Evolutionary conservation across 64 coral and sea anemone genomes (phyloP).

Genomic region (Porites lutea): DNA sequence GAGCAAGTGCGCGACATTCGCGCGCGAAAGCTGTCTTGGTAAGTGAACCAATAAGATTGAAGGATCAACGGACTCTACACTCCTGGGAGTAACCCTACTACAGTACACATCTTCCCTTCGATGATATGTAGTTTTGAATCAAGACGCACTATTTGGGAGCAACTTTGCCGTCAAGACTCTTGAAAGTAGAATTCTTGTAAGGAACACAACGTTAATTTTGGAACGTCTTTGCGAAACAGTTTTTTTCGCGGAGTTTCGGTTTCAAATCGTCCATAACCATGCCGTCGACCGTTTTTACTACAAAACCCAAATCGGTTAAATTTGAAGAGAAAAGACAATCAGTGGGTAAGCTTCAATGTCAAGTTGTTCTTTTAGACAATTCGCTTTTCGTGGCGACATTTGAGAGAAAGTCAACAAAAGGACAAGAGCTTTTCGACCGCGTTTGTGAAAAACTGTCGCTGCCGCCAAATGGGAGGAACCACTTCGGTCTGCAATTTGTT

Average conservation of each 20-base stretch:
- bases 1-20: neutral
- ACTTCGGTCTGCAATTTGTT: conserved; percentile 88
- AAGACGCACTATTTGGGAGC: neutral
- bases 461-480: conserved; percentile 45
- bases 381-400: conserved; percentile 69
- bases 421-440: conserved; percentile 73
- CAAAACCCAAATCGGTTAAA: conserved; percentile 13
- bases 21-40: neutral
- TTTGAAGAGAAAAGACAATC: conserved; percentile 25
- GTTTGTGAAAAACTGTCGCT: conserved; percentile 74
- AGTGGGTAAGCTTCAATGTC: conserved; percentile 63
- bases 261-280: neutral
- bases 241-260: neutral
- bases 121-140: neutral
- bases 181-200: neutral
- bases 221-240: neutral
- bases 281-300: neutral
- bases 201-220: neutral
- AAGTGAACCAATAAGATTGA: neutral
- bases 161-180: neutral
- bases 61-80: neutral
- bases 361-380: conserved; percentile 91
- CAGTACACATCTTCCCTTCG: too few relatives aligned
- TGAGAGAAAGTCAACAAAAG: conserved; percentile 84
- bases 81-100: neutral